Conservation (phyloP, 2,113 vertebrate genomes). For the Brienomyrus brachyistius region DNA sequence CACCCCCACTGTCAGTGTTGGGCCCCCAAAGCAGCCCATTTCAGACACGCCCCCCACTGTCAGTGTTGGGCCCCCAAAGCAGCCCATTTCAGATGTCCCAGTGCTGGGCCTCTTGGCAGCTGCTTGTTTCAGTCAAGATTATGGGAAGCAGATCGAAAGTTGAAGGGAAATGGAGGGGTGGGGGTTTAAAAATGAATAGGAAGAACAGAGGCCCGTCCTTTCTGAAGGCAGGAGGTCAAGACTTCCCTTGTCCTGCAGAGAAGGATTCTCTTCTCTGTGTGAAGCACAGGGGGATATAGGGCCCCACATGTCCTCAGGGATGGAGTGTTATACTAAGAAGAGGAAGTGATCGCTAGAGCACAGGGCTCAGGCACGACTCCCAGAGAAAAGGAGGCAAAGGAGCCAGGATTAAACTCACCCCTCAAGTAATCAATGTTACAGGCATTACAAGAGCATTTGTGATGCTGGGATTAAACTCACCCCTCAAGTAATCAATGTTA, state of each 20-base stretch:
- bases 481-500: too few relatives aligned
- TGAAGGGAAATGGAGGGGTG: background rate
- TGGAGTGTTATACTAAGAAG: constrained; percentile 19
- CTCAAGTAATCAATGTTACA: too few relatives aligned
- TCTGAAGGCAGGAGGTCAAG: background rate
- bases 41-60: too few relatives aligned
- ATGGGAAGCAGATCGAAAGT: constrained; percentile 17
- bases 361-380: background rate
- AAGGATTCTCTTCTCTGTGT: background rate
- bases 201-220: constrained; percentile 33
- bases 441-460: background rate
- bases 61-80: background rate
- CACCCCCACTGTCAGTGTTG: too few relatives aligned
- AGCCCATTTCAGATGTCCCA: constrained; percentile 29
- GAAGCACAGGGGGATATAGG: constrained; percentile 5
- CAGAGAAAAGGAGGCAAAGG: background rate
- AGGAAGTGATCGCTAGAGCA: too few relatives aligned
- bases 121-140: constrained; percentile 24
- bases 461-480: background rate
- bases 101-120: constrained; percentile 33
- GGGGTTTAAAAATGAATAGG: constrained; percentile 9
- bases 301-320: background rate
- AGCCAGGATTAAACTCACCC: background rate
- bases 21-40: too few relatives aligned
- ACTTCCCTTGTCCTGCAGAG: background rate